These are phyloP conservation scores for Euborellia annulipes DNA, from an alignment of 1,140 invertebrate species.

Conservation along the genomic window DNA sequence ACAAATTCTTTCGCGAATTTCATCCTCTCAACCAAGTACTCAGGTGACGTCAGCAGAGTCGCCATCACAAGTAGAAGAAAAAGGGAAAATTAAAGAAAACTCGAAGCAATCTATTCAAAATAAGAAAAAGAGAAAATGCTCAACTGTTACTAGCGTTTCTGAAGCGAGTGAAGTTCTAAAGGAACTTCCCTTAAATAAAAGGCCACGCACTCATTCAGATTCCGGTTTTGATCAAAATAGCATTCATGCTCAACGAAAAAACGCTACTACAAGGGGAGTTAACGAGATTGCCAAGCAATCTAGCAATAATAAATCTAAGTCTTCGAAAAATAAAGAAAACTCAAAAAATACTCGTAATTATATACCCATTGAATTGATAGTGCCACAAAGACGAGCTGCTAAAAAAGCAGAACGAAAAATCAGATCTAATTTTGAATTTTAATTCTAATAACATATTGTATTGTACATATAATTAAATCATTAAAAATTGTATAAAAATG, in stretches of 20 bases:
- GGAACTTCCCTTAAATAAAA: slow-evolving; percentile 11
- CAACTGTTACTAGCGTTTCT: slow-evolving; percentile 11
- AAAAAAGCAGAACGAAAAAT: slow-evolving; percentile 81
- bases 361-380: slow-evolving; percentile 60
- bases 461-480: too few relatives aligned
- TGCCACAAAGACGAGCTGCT: slow-evolving; percentile 78
- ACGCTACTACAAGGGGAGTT: slow-evolving; percentile 63
- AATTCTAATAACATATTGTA: too few relatives aligned
- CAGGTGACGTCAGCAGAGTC: slow-evolving; percentile 23
- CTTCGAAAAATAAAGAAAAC: slow-evolving; percentile 35
- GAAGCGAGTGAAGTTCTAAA: slow-evolving; percentile 56
- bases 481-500: too few relatives aligned
- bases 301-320: not conserved
- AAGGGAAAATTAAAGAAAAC: slow-evolving; percentile 6
- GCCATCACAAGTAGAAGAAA: slow-evolving; percentile 25
- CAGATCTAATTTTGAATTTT: too few relatives aligned
- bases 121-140: not conserved
- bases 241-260: slow-evolving; percentile 28
- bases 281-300: slow-evolving; percentile 48
- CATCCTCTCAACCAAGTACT: slow-evolving; percentile 13
- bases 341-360: slow-evolving; percentile 48
- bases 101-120: too few relatives aligned
- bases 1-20: slow-evolving; percentile 48
- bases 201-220: slow-evolving; percentile 54
- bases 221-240: slow-evolving; percentile 38